Evolutionary conservation across 2,888 invertebrate species (phyloP).

Genomic region (Erebia ligea): DNA sequence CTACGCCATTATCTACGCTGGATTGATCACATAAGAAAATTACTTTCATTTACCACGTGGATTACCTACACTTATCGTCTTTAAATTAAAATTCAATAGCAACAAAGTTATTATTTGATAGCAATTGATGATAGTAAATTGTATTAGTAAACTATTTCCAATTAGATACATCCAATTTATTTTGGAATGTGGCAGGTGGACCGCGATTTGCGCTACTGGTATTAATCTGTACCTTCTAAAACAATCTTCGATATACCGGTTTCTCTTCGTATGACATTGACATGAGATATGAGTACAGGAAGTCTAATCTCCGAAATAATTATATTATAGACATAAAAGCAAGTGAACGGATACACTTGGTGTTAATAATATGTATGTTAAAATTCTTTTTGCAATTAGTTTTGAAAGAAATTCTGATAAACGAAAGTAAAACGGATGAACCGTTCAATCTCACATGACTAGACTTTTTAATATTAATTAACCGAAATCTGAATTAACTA

Average conservation of each 20-base stretch:
- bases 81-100: conserved; percentile 26
- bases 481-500: neutral
- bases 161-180: conserved; percentile 20
- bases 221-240: conserved; percentile 21
- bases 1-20: conserved; percentile 64
- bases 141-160: conserved; percentile 18
- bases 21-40: conserved; percentile 53
- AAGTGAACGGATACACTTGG: conserved; percentile 24
- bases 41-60: conserved; percentile 58
- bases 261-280: conserved; percentile 31
- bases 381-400: neutral
- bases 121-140: conserved; percentile 13
- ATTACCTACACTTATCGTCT: conserved; percentile 19
- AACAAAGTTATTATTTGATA: conserved; percentile 22
- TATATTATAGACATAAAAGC: conserved; percentile 11
- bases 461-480: neutral
- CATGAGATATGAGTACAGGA: conserved; percentile 28
- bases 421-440: conserved; percentile 16
- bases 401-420: neutral
- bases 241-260: conserved; percentile 27
- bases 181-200: conserved; percentile 22
- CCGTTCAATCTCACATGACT: conserved; percentile 1
- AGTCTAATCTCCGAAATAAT: conserved; percentile 22
- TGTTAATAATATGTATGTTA: conserved; percentile 10
- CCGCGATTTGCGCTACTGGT: conserved; percentile 28